Percentiles rank a stretch among this genome's conserved stretches.
Evolutionary conservation across 2,797 vertebrate genomes (phyloP).

Genomic region (Pseudomugil tenellus): DNA sequence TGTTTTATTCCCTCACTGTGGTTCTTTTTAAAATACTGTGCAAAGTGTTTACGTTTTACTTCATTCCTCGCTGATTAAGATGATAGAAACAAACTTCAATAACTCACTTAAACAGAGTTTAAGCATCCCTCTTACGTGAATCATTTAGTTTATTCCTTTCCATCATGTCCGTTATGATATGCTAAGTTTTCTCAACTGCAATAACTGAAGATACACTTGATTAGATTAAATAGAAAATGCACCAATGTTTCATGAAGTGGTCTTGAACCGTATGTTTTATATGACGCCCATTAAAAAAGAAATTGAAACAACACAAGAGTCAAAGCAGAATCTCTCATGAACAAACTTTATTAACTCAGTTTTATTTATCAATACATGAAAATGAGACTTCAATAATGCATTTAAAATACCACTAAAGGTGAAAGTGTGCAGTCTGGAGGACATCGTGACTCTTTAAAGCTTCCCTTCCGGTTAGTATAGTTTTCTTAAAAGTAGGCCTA

Average conservation of each 20-base stretch:
- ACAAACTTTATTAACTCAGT: slow-evolving; percentile 36
- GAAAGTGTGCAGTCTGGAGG: slow-evolving; percentile 12
- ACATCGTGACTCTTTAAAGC: background rate
- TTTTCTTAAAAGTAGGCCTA: slow-evolving; percentile 1
- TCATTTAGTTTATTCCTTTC: background rate
- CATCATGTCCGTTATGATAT: background rate
- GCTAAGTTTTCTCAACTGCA: background rate
- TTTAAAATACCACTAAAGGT: background rate
- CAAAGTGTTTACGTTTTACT: background rate
- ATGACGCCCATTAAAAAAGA: background rate
- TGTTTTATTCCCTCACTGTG: background rate
- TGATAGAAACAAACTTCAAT: background rate
- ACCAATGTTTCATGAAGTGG: background rate
- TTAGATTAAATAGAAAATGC: background rate
- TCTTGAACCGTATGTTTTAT: background rate
- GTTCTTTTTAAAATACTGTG: background rate
- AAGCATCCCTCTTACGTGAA: background rate
- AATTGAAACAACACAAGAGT: slow-evolving; percentile 17
- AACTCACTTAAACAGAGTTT: background rate
- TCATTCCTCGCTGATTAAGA: background rate
- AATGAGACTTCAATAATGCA: background rate
- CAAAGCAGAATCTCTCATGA: slow-evolving; percentile 3
- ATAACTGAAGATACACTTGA: background rate
- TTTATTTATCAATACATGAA: background rate
- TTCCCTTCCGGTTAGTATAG: background rate